Evolutionary conservation across 2,888 invertebrate species (phyloP).

Genomic region (Scaeva pyrastri): DNA sequence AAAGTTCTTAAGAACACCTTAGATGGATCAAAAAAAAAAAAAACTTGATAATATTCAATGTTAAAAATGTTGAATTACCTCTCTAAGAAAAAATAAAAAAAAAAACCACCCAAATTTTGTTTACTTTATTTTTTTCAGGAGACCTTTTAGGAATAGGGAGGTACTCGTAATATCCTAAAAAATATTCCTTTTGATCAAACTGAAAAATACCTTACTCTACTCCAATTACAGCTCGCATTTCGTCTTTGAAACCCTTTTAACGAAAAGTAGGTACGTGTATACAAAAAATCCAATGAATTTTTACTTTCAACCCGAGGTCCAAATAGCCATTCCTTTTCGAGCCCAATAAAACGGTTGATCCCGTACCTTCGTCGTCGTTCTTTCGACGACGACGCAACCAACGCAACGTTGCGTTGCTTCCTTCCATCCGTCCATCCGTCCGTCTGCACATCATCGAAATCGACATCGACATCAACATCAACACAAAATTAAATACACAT

Average conservation of each 20-base stretch:
- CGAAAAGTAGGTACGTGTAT: background rate
- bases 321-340: constrained; percentile 14
- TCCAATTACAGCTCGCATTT: background rate
- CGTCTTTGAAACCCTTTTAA: background rate
- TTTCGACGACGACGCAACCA: no score
- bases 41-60: no score
- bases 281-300: background rate
- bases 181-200: constrained; percentile 3
- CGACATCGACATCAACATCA: constrained; percentile 14
- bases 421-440: background rate
- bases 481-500: constrained; percentile 61
- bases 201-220: constrained; percentile 9
- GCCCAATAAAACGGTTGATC: background rate
- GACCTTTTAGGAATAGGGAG: background rate
- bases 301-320: background rate
- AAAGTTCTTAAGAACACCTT: no score
- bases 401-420: no score
- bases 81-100: background rate
- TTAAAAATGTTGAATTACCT: background rate
- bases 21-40: no score
- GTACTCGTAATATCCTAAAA: background rate
- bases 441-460: background rate
- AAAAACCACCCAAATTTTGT: background rate
- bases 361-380: background rate
- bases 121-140: background rate